A percentile compares a stretch with the other conserved stretches of the same genome.
phyloP scores from a whole-genome alignment of 2,888 invertebrate genomes.

The Drosophila macrothrix region DNA sequence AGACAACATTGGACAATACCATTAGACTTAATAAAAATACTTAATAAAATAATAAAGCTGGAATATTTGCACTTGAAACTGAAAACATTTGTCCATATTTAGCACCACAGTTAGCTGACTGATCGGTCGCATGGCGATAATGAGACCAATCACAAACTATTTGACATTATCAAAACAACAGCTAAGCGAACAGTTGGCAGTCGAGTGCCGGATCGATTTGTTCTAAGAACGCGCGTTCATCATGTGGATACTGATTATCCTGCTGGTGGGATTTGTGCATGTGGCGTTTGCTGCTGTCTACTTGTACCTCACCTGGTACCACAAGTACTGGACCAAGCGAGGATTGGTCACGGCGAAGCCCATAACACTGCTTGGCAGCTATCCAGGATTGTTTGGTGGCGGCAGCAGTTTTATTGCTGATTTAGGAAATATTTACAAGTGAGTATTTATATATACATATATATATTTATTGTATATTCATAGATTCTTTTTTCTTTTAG shows the following conservation, averaged over 20 bases:
- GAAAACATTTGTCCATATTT: neutral
- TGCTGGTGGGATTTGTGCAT: conserved; percentile 34
- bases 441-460: neutral
- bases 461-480: neutral
- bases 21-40: too few species aligned
- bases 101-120: neutral
- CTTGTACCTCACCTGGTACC: conserved; percentile 76
- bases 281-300: conserved; percentile 51
- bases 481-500: conserved; percentile 40
- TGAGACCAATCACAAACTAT: neutral
- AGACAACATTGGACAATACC: too few species aligned
- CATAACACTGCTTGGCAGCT: conserved; percentile 80
- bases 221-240: conserved; percentile 1
- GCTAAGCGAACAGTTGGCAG: conserved; percentile 40
- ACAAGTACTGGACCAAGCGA: conserved; percentile 82
- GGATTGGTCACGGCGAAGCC: conserved; percentile 83
- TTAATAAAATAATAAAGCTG: neutral
- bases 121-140: conserved; percentile 17
- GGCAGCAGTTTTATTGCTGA: conserved; percentile 50
- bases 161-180: conserved; percentile 11
- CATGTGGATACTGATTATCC: conserved; percentile 47
- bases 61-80: neutral
- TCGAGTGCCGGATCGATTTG: conserved; percentile 14
- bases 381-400: conserved; percentile 61
- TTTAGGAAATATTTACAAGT: conserved; percentile 66